Percentiles rank a stretch among this genome's conserved stretches.
Conservation (phyloP, 2,888 invertebrate species). For the Polyommatus icarus region DNA sequence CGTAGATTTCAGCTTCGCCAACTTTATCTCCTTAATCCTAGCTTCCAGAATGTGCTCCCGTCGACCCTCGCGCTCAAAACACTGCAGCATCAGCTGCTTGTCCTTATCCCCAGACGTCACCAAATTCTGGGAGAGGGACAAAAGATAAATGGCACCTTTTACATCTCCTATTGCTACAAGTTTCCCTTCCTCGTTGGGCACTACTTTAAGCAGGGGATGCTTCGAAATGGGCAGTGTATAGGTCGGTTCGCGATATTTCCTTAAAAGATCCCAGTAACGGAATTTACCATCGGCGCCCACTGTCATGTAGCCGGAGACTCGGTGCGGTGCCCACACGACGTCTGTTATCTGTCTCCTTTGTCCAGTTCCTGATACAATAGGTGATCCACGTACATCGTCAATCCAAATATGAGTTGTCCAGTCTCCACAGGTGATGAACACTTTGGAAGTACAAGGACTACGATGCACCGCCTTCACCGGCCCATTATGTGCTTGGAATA, state of each 20-base stretch:
- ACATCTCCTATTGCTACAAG: conserved; percentile 83
- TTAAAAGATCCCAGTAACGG: conserved; percentile 89
- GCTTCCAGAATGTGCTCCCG: conserved; percentile 93
- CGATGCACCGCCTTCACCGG: conserved; percentile 82
- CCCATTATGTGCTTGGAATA: conserved; percentile 79
- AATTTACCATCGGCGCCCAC: conserved; percentile 82
- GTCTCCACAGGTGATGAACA: conserved; percentile 84
- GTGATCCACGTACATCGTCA: conserved; percentile 79
- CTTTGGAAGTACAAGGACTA: conserved; percentile 83
- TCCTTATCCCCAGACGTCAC: conserved; percentile 83
- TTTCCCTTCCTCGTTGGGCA: conserved; percentile 82
- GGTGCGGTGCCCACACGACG: conserved; percentile 56
- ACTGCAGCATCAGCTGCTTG: conserved; percentile 83
- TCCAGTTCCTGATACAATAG: conserved; percentile 53
- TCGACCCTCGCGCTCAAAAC: conserved; percentile 90
- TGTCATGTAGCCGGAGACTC: conserved; percentile 63
- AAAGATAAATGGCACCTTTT: conserved; percentile 83
- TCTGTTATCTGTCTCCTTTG: conserved; percentile 52
- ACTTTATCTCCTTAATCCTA: conserved; percentile 87
- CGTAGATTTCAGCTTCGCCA: conserved; percentile 69
- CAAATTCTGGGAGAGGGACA: conserved; percentile 84
- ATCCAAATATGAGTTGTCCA: conserved; percentile 84
- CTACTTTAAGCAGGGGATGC: conserved; percentile 79
- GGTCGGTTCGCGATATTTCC: conserved; percentile 84
- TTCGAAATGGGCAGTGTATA: conserved; percentile 80